Conservation (phyloP, 2,797 vertebrate species). For the Pseudomugil gertrudae region DNA sequence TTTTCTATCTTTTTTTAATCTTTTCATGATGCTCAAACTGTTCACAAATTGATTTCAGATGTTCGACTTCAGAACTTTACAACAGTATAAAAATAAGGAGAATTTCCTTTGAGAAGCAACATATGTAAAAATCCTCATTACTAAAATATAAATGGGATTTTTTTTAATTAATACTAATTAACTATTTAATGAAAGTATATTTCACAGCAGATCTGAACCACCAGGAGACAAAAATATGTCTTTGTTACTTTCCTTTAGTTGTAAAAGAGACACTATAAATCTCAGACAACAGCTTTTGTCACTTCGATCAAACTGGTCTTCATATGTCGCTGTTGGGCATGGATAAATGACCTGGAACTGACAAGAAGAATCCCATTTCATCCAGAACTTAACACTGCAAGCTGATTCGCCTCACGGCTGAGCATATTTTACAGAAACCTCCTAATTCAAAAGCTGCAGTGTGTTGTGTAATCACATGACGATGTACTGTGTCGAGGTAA, state of each 20-base stretch:
- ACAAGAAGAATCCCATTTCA: conserved; percentile 59
- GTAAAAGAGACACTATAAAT: conserved; percentile 36
- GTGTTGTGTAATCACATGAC: conserved; percentile 31
- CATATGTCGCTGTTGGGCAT: conserved; percentile 47
- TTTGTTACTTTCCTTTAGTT: conserved; percentile 25
- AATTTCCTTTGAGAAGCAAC: conserved; percentile 5
- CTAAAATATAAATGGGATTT: conserved; percentile 27
- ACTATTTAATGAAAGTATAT: conserved; percentile 69
- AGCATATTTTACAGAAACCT: conserved; percentile 17
- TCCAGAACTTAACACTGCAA: conserved; percentile 41
- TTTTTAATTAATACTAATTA: conserved; percentile 60
- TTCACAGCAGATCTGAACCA: conserved; percentile 55
- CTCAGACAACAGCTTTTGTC: conserved; percentile 32
- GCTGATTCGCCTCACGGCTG: conserved; percentile 30
- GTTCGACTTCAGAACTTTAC: background rate
- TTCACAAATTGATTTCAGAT: conserved; percentile 21
- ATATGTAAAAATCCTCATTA: conserved; percentile 18
- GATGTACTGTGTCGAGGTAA: conserved; percentile 34
- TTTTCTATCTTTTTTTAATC: conserved; percentile 53
- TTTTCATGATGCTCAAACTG: conserved; percentile 6
- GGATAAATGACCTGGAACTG: conserved; percentile 56
- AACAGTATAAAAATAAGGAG: conserved; percentile 6
- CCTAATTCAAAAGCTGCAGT: background rate
- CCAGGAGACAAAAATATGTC: conserved; percentile 33
- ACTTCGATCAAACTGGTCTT: conserved; percentile 57